Percentiles rank a stretch among this genome's conserved stretches.
phyloP scores from a whole-genome alignment of 2,113 vertebrate species.

The Nannobrachium achirus region DNA sequence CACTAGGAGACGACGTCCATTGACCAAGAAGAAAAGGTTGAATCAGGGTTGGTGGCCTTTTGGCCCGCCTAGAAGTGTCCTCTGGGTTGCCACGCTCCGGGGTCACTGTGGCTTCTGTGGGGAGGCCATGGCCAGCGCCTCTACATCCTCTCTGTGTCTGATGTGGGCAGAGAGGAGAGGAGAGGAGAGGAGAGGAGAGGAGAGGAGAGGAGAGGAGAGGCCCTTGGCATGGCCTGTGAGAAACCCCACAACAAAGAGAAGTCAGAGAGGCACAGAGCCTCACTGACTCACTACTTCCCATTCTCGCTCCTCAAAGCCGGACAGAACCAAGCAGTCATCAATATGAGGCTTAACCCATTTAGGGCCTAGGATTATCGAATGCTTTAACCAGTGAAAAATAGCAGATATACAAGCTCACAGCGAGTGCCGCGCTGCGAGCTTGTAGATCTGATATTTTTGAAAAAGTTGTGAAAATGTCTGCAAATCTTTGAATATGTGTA shows the following conservation, averaged over 20 bases:
- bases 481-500: no score
- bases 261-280: slow-evolving; percentile 40
- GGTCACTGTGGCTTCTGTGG: slow-evolving; percentile 74
- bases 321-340: slow-evolving; percentile 56
- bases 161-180: no score
- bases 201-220: slow-evolving; percentile 59
- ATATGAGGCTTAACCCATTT: slow-evolving; percentile 52
- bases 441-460: no score
- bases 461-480: no score
- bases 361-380: no score
- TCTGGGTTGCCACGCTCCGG: slow-evolving; percentile 47
- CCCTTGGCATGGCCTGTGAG: slow-evolving; percentile 68
- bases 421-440: no score
- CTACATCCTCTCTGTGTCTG: slow-evolving; percentile 70
- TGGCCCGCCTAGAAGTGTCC: slow-evolving; percentile 46
- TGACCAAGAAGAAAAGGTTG: slow-evolving; percentile 11
- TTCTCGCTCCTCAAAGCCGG: slow-evolving; percentile 41
- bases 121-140: slow-evolving; percentile 64
- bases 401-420: no score
- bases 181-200: slow-evolving; percentile 59
- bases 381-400: no score
- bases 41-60: slow-evolving; percentile 44
- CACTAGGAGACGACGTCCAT: background rate
- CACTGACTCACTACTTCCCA: slow-evolving; percentile 53
- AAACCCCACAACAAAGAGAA: slow-evolving; percentile 67